Evolutionary conservation across 1,140 invertebrate genomes (phyloP), one percentile per base, ranked within the genome.

Genomic region (Psilanteris sp.): DNA sequence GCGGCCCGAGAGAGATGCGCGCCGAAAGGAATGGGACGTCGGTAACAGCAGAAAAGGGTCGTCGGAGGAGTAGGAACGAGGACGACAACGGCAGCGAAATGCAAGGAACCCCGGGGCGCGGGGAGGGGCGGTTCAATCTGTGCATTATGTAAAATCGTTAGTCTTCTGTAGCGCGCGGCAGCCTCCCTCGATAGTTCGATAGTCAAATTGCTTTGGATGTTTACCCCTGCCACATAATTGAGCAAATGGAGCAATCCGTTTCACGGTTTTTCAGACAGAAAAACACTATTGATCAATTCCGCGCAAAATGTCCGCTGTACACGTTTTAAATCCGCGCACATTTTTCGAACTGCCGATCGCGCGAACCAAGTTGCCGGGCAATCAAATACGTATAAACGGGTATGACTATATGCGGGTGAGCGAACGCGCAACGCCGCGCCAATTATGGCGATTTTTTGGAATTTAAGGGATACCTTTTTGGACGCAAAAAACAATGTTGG

Each of bases 141-240:
- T 79, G 76, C 76, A 71, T 81, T 79, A 79, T 82, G 79, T 78
- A 81, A 81, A 81, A 82, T 81, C 79, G 77, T 79, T 78, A 77
- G 75, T 78, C 52, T 73, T 64, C 48, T 61, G 44, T 50, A 41
- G 31, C 34, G 29, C 26, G 64, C 64, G 26, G 27, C 44, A 48
- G 41, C 48, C 44, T 62, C 55, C 22, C 41, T 48, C 48, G 55
- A 71, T 71, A 55, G 67, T 62, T 71, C 67, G 67, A 71, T 71
- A 62, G 67, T 71, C 67, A 46, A 55, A 71, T 55, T 62, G 57
- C 57, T 57, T 41, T 50, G 55, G 67, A 55, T 55, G 67, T 46
- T 59, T 61, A 59, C 67, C 67, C 67, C 67, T 54, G 32, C 67
- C 67, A 62, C 48, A 72, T 72, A 72, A 72, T 72, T 72, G 57